Evolutionary conservation across 2,113 vertebrate species (phyloP).

Genomic region (Stercorarius parasiticus): DNA sequence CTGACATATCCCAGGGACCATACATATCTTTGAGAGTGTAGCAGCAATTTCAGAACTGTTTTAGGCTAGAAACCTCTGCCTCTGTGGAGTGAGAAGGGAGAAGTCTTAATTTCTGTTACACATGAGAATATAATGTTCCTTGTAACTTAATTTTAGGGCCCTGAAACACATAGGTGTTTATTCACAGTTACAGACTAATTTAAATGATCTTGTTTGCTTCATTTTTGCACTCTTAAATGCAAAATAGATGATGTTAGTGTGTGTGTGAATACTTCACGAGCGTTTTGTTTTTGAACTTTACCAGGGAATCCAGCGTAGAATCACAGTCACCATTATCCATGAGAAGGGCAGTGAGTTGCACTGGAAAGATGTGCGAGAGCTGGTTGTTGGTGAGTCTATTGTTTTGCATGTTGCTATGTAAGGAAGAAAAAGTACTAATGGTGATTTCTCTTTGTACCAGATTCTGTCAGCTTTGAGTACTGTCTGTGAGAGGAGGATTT

Average conservation of each 20-base stretch:
- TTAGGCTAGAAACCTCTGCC: not conserved
- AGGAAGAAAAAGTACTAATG: not conserved
- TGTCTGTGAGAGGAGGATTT: not conserved
- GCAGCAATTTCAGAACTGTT: not conserved
- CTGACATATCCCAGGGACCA: not conserved
- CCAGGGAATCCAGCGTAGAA: slow-evolving; percentile 95
- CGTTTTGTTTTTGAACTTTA: not conserved
- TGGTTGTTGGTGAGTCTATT: slow-evolving; percentile 91
- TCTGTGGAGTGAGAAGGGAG: not conserved
- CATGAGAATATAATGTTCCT: not conserved
- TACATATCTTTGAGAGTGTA: rapidly evolving
- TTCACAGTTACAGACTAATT: not conserved
- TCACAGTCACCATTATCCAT: slow-evolving; percentile 95
- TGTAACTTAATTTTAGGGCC: not conserved
- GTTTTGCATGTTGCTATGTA: not conserved
- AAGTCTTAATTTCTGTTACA: not conserved
- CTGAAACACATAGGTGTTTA: not conserved
- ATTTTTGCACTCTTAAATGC: not conserved
- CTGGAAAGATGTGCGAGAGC: slow-evolving; percentile 96
- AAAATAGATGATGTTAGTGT: not conserved
- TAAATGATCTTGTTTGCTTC: not conserved
- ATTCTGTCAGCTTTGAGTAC: not conserved
- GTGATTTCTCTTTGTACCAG: not conserved
- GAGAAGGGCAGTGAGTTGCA: slow-evolving; percentile 96
- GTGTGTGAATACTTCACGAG: not conserved